phyloP scores from a whole-genome alignment of 1,140 invertebrate species.

The Scylla paramamosain region DNA sequence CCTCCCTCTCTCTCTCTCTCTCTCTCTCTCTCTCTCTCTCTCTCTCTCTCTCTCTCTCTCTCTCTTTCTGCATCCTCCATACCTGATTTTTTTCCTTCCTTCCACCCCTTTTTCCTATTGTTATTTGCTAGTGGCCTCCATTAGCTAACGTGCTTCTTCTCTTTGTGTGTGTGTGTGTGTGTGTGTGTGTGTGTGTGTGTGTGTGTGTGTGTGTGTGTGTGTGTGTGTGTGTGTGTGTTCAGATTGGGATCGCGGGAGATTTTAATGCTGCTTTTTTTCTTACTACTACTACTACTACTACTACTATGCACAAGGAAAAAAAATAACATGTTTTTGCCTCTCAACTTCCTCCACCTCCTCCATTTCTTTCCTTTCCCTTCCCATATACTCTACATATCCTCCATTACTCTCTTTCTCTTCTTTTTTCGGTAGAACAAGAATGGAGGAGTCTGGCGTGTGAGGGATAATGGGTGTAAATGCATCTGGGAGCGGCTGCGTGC shows the following conservation, averaged over 20 bases:
- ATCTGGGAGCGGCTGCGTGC: too few species aligned
- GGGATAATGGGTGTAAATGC: too few species aligned
- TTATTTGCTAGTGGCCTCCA: neutral
- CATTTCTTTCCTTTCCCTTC: neutral
- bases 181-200: slow-evolving; percentile 37
- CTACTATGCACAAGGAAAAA: neutral
- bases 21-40: slow-evolving; percentile 15
- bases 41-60: slow-evolving; percentile 24
- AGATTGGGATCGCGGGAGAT: too few species aligned
- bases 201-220: slow-evolving; percentile 8
- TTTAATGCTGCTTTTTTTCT: neutral
- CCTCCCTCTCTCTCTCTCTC: neutral
- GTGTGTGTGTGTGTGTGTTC: neutral
- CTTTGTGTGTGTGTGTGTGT: neutral
- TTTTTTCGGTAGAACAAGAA: too few species aligned
- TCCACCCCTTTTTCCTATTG: neutral
- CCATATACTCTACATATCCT: too few species aligned
- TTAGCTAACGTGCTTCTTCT: neutral
- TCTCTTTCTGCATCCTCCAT: neutral
- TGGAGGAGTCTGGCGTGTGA: too few species aligned
- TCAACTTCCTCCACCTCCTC: neutral
- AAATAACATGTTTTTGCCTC: too few species aligned
- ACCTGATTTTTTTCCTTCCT: neutral
- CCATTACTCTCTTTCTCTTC: neutral
- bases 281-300: neutral